These are phyloP conservation scores for Folsomia candida DNA, from an alignment of 2,888 invertebrate genomes.

Conservation along the genomic window DNA sequence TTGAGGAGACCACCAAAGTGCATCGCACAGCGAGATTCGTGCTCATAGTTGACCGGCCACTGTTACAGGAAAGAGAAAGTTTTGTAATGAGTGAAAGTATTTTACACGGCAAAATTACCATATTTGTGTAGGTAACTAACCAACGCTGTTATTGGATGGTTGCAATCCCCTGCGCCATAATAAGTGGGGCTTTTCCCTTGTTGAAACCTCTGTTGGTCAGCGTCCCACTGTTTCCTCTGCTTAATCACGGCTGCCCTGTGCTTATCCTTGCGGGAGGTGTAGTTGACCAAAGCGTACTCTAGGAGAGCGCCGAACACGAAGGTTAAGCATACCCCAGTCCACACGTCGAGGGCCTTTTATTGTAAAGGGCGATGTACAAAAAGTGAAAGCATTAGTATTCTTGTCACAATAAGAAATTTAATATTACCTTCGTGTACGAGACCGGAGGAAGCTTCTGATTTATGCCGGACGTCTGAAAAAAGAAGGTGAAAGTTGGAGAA, in stretches of 20 bases:
- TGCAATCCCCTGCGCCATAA: neutral
- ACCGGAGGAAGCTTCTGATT: slow-evolving; percentile 94
- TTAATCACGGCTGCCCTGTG: slow-evolving; percentile 70
- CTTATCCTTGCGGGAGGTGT: slow-evolving; percentile 89
- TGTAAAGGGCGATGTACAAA: neutral
- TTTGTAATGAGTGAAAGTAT: neutral
- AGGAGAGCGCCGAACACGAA: slow-evolving; percentile 96
- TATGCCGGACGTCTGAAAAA: slow-evolving; percentile 75
- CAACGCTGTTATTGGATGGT: neutral
- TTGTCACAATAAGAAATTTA: too few relatives aligned
- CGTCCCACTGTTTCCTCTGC: slow-evolving; percentile 66
- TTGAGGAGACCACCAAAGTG: neutral
- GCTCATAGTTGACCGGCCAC: neutral
- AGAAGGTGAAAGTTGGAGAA: too few relatives aligned
- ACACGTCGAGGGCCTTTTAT: slow-evolving; percentile 90
- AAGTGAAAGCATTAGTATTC: neutral
- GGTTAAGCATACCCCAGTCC: slow-evolving; percentile 94
- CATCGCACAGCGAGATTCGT: neutral
- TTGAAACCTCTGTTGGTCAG: slow-evolving; percentile 64
- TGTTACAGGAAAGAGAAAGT: neutral
- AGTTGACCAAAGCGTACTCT: slow-evolving; percentile 96
- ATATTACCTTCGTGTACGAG: slow-evolving; percentile 80
- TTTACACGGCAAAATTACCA: neutral
- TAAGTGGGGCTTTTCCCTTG: neutral
- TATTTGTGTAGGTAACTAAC: neutral